These are phyloP conservation scores for Harpalus rubripes DNA, from an alignment of 2,888 invertebrate genomes.

Conservation along the genomic window DNA sequence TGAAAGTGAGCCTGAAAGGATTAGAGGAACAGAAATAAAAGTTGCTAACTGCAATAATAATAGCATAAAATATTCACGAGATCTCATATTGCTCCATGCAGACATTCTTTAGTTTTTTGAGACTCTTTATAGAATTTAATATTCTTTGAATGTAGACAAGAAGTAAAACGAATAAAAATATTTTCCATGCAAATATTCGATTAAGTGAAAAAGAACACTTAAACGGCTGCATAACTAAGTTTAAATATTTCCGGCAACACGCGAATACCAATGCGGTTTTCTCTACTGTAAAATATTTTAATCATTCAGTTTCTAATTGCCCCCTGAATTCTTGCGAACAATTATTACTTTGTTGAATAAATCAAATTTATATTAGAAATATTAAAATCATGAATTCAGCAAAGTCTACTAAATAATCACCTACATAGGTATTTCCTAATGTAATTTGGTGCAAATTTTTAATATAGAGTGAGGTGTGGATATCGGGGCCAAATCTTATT, in stretches of 20 bases:
- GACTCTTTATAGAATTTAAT: conserved; percentile 51
- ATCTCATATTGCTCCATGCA: conserved; percentile 44
- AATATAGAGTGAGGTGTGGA: too few species aligned
- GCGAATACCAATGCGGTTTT: conserved; percentile 32
- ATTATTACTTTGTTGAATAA: conserved; percentile 1
- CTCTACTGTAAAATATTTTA: conserved; percentile 19
- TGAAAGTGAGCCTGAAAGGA: conserved; percentile 14
- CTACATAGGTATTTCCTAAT: too few species aligned
- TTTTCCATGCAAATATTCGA: conserved; percentile 59
- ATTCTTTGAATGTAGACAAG: conserved; percentile 57
- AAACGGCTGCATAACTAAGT: conserved; percentile 42
- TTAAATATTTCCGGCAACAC: conserved; percentile 47
- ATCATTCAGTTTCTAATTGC: neutral
- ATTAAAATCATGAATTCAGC: neutral
- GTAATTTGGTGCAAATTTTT: too few species aligned
- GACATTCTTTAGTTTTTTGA: conserved; percentile 50
- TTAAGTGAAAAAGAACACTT: conserved; percentile 54
- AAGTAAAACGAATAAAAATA: conserved; percentile 55
- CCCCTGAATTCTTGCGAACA: conserved; percentile 20
- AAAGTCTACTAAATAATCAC: neutral
- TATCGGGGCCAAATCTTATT: too few species aligned
- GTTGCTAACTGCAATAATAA: conserved; percentile 44
- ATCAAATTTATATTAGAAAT: neutral
- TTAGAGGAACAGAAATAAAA: conserved; percentile 28
- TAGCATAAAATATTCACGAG: conserved; percentile 44